Evolutionary conservation across 1,140 invertebrate genomes (phyloP), one percentile per base, ranked within the genome.

Genomic region (Calephelis nemesis): DNA sequence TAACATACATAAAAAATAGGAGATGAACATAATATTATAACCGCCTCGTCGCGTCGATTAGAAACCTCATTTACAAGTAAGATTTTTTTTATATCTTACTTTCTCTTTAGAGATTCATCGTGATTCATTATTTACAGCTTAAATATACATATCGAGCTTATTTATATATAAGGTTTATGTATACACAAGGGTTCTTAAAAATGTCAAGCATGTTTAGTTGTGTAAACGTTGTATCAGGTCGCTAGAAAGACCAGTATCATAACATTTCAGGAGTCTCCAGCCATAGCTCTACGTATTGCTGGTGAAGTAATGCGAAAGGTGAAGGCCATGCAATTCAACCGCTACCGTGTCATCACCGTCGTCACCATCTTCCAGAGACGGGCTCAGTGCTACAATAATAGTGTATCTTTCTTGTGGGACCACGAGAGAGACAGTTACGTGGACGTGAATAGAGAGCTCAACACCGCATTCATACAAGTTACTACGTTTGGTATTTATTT

Each of bases 391-490:
- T 88, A 84, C 66, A 89, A 84, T 66, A 91, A 90, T 62, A 79
- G 84, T 4, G 62, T 91, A 10, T 63, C 81, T 0, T 90, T 91
- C 67, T 52, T 91, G 4, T 91, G 89, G 89, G 89, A 91, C 68
- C 77, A 85, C 47, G 83, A 86, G 7, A 77, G 86, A 30, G 88
- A 91, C 54, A 79, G 67, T 40, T 85, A 84, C 50, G 79, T 84
- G 0, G 76, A 91, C 48, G 47, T 81, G 0, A 70, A 82, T 1
- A 76, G 83, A 40, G 87, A 90, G 40, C 74, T 74, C 2, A 71
- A 70, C 15, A 83, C 82, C 8, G 81, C 82, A 1, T 84, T 86
- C 39, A 75, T 89, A 48, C 87, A 90, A 68, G 76, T 86, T 30
- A 90, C 85, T 6, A 68, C 73, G 7, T 88, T 90, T 71, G 86